Conservation (phyloP, 2,113 vertebrate species). For the Manacus vitellinus region DNA sequence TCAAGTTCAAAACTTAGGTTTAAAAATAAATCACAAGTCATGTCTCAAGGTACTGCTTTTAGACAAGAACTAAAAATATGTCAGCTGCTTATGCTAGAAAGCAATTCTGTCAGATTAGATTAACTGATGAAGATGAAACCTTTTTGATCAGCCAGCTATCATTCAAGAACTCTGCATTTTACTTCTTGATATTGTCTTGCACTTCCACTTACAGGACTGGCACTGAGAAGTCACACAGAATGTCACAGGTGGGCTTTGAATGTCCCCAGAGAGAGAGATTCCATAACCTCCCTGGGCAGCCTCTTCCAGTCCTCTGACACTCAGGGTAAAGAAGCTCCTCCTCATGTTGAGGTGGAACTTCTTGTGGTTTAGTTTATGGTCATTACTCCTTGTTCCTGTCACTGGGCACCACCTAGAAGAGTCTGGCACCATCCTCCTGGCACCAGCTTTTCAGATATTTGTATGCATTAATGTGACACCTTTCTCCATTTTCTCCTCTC, state of each 20-base stretch:
- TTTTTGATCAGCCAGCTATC: background rate
- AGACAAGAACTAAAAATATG: background rate
- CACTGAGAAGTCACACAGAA: background rate
- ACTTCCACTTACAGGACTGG: background rate
- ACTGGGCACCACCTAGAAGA: background rate
- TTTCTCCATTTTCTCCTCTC: background rate
- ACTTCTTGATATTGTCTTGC: accelerated
- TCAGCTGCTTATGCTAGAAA: background rate
- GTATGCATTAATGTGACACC: background rate
- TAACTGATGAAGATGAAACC: background rate
- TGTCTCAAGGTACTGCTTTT: background rate
- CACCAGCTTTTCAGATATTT: background rate
- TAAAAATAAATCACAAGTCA: background rate
- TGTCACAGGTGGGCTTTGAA: background rate
- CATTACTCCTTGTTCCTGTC: background rate
- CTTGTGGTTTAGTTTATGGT: background rate
- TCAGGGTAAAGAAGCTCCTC: background rate
- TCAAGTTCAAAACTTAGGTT: background rate
- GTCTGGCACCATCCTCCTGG: background rate
- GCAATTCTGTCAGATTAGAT: background rate
- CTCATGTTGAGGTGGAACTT: background rate
- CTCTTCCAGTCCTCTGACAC: background rate
- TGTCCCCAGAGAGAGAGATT: background rate
- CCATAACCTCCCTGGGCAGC: background rate
- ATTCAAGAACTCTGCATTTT: background rate